Conservation (phyloP, 2,113 vertebrate genomes). For the Microcebus tavaratra region DNA sequence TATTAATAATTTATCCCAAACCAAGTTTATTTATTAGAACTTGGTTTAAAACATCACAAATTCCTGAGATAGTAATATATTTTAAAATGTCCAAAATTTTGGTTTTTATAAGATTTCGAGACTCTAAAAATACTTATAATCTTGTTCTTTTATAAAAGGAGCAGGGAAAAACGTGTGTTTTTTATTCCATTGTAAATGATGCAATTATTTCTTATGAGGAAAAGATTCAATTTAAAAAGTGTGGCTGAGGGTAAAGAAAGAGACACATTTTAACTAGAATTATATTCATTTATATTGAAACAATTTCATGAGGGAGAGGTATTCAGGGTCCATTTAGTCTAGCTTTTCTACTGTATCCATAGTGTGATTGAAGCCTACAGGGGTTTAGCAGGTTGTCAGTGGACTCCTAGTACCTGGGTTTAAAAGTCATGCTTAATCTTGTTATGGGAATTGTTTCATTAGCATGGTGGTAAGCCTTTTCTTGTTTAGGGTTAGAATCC, state of each 20-base stretch:
- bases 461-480: not conserved
- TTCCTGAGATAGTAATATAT: not conserved
- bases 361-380: not conserved
- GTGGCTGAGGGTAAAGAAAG: constrained; percentile 20
- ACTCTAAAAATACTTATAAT: not conserved
- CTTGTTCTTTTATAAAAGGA: constrained; percentile 28
- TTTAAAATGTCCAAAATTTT: constrained; percentile 33
- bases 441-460: not conserved
- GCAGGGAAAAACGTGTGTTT: not conserved
- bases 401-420: not conserved
- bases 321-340: not conserved
- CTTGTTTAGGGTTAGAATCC: not conserved
- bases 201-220: constrained; percentile 22
- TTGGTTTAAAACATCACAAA: not conserved
- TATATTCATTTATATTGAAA: not conserved
- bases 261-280: not conserved
- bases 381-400: not conserved
- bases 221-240: constrained; percentile 7
- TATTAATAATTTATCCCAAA: not conserved
- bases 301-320: not conserved
- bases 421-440: not conserved
- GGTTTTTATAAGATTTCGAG: not conserved
- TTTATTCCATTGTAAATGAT: not conserved
- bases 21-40: constrained; percentile 43
- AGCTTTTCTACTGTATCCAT: not conserved